A percentile compares a stretch with the other conserved stretches of the same genome.
phyloP scores from a whole-genome alignment of 2,113 vertebrate species.

The Syrmaticus mikado region DNA sequence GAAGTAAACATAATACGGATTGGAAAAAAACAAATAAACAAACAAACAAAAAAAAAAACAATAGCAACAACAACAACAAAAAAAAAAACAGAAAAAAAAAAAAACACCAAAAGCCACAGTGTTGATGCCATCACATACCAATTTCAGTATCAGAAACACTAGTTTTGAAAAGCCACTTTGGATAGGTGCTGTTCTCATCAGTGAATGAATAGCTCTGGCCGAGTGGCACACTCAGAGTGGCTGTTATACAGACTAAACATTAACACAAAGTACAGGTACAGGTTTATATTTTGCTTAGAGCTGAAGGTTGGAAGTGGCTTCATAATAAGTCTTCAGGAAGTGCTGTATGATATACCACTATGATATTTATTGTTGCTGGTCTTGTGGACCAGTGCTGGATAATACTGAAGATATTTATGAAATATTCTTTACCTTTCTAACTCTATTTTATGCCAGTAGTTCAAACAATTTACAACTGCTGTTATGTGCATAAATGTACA shows the following conservation, averaged over 20 bases:
- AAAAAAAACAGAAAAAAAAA: too few relatives aligned
- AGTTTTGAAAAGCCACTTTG: not conserved
- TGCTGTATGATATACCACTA: conserved; percentile 16
- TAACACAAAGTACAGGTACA: not conserved
- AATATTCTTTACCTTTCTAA: conserved; percentile 60
- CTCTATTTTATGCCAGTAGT: conserved; percentile 43
- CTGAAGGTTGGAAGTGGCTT: not conserved
- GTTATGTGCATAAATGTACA: not conserved
- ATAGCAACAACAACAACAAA: not conserved
- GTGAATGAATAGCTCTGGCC: not conserved
- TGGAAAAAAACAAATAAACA: too few relatives aligned
- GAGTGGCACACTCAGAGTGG: not conserved
- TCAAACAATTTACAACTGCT: conserved; percentile 53
- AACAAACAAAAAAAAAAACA: accelerated
- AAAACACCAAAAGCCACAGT: not conserved
- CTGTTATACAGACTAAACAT: not conserved
- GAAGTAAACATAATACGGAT: not conserved
- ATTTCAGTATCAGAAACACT: not conserved
- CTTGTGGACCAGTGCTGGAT: not conserved
- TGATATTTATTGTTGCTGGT: conserved; percentile 52
- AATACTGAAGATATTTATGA: conserved; percentile 51
- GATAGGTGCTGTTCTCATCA: not conserved
- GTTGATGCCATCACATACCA: not conserved
- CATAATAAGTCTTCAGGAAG: conserved; percentile 28
- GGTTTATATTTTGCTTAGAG: conserved; percentile 25